phyloP scores from a whole-genome alignment of 2,797 vertebrate species.

The Hydrophis major region DNA sequence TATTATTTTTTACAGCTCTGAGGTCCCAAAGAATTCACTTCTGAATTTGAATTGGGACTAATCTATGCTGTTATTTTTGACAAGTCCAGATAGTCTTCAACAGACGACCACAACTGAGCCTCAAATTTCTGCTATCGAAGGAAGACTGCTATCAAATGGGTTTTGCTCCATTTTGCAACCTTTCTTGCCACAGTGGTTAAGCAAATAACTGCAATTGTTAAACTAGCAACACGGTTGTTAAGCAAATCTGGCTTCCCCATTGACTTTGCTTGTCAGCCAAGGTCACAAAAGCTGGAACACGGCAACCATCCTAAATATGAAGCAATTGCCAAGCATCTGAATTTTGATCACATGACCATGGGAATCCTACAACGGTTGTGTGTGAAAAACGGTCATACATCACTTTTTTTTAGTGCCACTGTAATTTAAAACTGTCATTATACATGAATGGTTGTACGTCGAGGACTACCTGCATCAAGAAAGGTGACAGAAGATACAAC shows the following conservation, averaged over 20 bases:
- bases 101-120: background rate
- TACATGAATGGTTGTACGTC: background rate
- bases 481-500: background rate
- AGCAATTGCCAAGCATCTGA: background rate
- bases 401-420: background rate
- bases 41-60: background rate
- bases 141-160: background rate
- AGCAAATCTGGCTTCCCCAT: background rate
- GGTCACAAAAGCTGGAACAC: background rate
- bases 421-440: background rate
- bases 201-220: background rate
- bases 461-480: background rate
- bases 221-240: background rate
- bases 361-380: background rate
- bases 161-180: background rate
- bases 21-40: background rate
- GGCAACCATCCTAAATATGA: background rate
- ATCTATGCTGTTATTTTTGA: background rate
- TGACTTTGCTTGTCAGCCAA: background rate
- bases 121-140: background rate
- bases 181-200: background rate
- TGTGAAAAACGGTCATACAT: background rate
- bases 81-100: background rate
- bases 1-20: too few species aligned
- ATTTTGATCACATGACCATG: background rate